A percentile compares a stretch with the other conserved stretches of the same genome.
Evolutionary conservation across 2,113 vertebrate species (phyloP).

Genomic region (Phalacrocorax carbo): DNA sequence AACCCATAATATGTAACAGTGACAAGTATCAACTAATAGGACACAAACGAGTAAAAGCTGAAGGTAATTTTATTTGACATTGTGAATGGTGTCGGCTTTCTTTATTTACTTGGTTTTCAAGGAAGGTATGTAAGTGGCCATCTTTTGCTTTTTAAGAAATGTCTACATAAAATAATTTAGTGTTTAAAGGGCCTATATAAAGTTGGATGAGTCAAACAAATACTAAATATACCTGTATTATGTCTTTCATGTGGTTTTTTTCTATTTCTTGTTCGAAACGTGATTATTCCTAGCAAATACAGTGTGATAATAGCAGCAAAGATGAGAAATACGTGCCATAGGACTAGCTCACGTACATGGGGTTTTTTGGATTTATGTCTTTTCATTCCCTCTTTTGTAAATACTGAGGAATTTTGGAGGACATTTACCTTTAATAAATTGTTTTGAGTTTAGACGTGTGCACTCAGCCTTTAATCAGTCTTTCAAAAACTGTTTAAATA

Average conservation of each 20-base stretch:
- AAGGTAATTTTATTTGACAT: neutral
- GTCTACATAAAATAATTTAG: neutral
- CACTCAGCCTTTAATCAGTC: neutral
- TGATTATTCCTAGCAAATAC: neutral
- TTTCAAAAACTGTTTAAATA: neutral
- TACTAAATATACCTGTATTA: neutral
- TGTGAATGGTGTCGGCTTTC: neutral
- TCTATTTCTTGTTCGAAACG: neutral
- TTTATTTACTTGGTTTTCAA: neutral
- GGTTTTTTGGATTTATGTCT: neutral
- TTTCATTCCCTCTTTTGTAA: neutral
- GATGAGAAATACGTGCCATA: neutral
- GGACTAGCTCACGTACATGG: neutral
- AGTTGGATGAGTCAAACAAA: neutral
- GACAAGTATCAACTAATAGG: neutral
- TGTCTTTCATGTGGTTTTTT: slow-evolving; percentile 9
- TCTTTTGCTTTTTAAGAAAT: neutral
- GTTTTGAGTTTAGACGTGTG: neutral
- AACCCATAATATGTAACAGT: neutral
- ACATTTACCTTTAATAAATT: neutral
- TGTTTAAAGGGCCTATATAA: neutral
- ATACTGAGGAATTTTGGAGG: neutral
- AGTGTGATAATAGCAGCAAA: neutral
- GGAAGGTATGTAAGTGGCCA: neutral
- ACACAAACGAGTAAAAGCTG: neutral